phyloP scores from a whole-genome alignment of 1,140 invertebrate species.

The Drosophila sucinea region DNA sequence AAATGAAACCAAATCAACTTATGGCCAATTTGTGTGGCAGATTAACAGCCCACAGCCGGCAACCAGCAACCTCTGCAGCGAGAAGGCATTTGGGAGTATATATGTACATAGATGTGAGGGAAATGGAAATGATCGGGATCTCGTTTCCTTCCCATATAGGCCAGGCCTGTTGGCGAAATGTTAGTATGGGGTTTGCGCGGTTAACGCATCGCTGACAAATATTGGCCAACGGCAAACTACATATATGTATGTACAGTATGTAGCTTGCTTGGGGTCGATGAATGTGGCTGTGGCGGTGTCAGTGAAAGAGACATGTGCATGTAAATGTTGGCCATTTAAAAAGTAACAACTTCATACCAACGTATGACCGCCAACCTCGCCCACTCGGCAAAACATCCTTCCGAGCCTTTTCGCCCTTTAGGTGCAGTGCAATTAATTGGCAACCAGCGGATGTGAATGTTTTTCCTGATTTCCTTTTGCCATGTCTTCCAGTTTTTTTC shows the following conservation, averaged over 20 bases:
- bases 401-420: slow-evolving; percentile 24
- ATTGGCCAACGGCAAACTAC: slow-evolving; percentile 21
- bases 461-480: slow-evolving; percentile 47
- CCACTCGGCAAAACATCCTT: slow-evolving; percentile 16
- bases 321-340: slow-evolving; percentile 53
- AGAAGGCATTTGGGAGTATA: not conserved
- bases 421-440: slow-evolving; percentile 56
- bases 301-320: slow-evolving; percentile 8
- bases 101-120: not conserved
- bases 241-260: not conserved
- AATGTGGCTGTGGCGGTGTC: not conserved
- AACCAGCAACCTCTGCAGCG: not conserved
- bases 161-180: not conserved
- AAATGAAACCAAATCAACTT: slow-evolving; percentile 28
- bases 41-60: slow-evolving; percentile 15
- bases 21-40: slow-evolving; percentile 30
- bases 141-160: not conserved
- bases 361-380: not conserved
- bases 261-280: not conserved
- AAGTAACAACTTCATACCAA: slow-evolving; percentile 30
- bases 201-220: slow-evolving; percentile 36
- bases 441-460: slow-evolving; percentile 53
- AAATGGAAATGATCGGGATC: not conserved
- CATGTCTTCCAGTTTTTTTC: slow-evolving; percentile 5
- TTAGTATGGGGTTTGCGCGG: slow-evolving; percentile 15